Percentiles rank a stretch among this genome's conserved stretches.
Evolutionary conservation across 1,140 invertebrate genomes (phyloP).

Genomic region (Drosophila erecta): DNA sequence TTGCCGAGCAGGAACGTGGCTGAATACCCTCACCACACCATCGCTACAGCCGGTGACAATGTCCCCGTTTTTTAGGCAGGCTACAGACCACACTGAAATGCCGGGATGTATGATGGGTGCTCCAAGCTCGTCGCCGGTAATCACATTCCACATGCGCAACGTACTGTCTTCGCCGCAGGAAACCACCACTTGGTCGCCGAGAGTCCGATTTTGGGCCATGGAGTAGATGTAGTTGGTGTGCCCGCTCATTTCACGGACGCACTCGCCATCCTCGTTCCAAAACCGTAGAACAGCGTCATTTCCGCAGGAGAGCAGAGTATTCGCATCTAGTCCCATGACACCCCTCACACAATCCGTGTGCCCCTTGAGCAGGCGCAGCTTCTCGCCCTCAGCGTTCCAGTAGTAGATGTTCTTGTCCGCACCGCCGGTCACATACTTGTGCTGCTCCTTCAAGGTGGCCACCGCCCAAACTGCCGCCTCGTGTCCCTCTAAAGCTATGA

Average conservation of each 20-base stretch:
- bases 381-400: slow-evolving; percentile 89
- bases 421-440: slow-evolving; percentile 91
- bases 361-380: slow-evolving; percentile 86
- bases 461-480: slow-evolving; percentile 95
- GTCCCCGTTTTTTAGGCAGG: slow-evolving; percentile 93
- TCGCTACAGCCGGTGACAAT: slow-evolving; percentile 96
- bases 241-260: slow-evolving; percentile 91
- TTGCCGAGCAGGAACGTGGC: slow-evolving; percentile 88
- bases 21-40: slow-evolving; percentile 94
- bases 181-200: slow-evolving; percentile 87
- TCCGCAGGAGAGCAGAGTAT: slow-evolving; percentile 93
- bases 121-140: slow-evolving; percentile 80
- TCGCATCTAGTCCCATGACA: slow-evolving; percentile 88
- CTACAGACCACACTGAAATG: slow-evolving; percentile 95
- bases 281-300: slow-evolving; percentile 95
- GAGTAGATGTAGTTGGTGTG: slow-evolving; percentile 92
- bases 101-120: slow-evolving; percentile 92
- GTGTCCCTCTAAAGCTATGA: slow-evolving; percentile 90
- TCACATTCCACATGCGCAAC: slow-evolving; percentile 92
- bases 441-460: slow-evolving; percentile 86
- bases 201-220: slow-evolving; percentile 86
- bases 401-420: slow-evolving; percentile 96
- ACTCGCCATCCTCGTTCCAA: slow-evolving; percentile 93
- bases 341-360: slow-evolving; percentile 96
- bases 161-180: slow-evolving; percentile 95